Evolutionary conservation across 2,888 invertebrate genomes (phyloP), one percentile per base, ranked within the genome.

Genomic region (Polymixis lichenea): DNA sequence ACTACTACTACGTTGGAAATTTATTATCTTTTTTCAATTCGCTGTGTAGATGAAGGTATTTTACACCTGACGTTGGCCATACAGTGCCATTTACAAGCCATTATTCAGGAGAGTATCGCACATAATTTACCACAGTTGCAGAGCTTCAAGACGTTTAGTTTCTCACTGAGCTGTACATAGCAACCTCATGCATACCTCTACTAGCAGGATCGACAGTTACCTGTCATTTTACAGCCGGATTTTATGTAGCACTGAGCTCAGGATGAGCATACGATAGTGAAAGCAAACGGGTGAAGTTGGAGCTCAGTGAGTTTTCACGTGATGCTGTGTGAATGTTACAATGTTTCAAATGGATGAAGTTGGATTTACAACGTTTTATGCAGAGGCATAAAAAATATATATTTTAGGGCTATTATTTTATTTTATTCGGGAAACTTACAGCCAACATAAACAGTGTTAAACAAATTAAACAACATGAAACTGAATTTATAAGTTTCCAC

Each of bases 251-350:
- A 8, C 17, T 32, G 55, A 46, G 72, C 43, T 17, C n/a, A 13
- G 9, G 60, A 1, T 61, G 28, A 43, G 49, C 28, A 7, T 25
- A 5, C 13, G 8, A 22, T 15, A 25, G 32, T 56, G 51, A 51
- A 22, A 53, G 58, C 51, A 43, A 65, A 73, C 49, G 17, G 11
- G 9, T 3, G n/a, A 68, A 68, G 32, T 68, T 68, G 60, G 69
- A 25, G 32, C 69, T 13, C 25, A 43, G n/a, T 22, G 28, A 28
- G 49, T 19, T 15, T n/a, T 11, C 28, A 28, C 43, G 65, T 5
- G 43, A 11, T 19, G 19, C 49, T 43, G 17, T 19, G 17, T 25
- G 11, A 22, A 43, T 32, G 17, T 46, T 32, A 53, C 51, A 68
- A 43, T 58, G 28, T 68, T 43, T 32, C 28, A 51, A 78, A 69